Percentiles rank a stretch among this genome's conserved stretches.
These are phyloP conservation scores for Acanthurus leucopareius DNA, from an alignment of 2,797 vertebrate genomes.

Conservation along the genomic window DNA sequence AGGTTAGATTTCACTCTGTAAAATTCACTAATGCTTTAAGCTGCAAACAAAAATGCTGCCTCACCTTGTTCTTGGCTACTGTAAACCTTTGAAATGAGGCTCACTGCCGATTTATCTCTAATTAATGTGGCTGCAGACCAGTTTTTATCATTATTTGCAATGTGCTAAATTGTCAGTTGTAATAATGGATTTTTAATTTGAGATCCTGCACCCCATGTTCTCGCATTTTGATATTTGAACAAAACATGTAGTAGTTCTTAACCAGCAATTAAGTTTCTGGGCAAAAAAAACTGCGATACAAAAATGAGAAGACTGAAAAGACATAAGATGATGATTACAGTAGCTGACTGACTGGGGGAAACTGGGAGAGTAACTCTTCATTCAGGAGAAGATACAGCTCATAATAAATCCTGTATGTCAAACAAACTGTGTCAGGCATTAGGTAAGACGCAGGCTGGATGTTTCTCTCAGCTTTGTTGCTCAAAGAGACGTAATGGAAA, in stretches of 20 bases:
- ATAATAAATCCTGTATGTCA: constrained; percentile 1
- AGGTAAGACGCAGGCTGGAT: constrained; percentile 6
- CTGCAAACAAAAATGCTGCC: constrained; percentile 2
- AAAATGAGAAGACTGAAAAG: constrained; percentile 8
- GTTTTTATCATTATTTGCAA: constrained; percentile 35
- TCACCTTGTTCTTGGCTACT: constrained; percentile 32
- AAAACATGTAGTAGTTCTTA: constrained; percentile 2
- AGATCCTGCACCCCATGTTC: not conserved
- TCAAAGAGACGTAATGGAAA: constrained; percentile 17
- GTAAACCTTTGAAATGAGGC: constrained; percentile 37
- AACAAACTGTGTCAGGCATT: constrained; percentile 20
- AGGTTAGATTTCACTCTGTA: constrained; percentile 4
- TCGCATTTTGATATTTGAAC: constrained; percentile 19
- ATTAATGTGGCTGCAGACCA: constrained; percentile 36
- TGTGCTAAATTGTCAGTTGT: constrained; percentile 14
- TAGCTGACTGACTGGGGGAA: constrained; percentile 11
- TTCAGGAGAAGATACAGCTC: constrained; percentile 5
- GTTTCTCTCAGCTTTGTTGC: constrained; percentile 25
- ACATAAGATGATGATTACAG: constrained; percentile 21
- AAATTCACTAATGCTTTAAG: constrained; percentile 17
- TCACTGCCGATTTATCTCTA: constrained; percentile 12
- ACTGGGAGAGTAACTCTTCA: constrained; percentile 13
- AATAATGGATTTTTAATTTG: constrained; percentile 35
- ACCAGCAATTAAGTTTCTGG: constrained; percentile 16
- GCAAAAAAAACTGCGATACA: constrained; percentile 12